Conservation (phyloP, 2,797 vertebrate genomes). For the Zalophus californianus region DNA sequence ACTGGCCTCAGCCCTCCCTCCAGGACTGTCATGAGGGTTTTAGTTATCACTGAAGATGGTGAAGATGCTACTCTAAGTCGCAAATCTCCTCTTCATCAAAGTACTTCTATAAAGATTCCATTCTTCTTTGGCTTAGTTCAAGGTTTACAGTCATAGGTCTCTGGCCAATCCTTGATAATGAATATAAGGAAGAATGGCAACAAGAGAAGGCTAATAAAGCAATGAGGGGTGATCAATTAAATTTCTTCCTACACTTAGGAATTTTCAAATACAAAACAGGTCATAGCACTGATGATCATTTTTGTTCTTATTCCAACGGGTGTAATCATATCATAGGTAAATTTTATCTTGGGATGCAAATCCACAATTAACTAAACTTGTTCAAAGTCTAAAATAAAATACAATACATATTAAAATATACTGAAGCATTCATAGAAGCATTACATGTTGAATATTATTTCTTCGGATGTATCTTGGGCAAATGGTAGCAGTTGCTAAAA, state of each 20-base stretch:
- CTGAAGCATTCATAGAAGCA: not conserved
- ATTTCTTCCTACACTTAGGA: not conserved
- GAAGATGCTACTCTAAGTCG: not conserved
- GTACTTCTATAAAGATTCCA: not conserved
- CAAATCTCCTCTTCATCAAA: not conserved
- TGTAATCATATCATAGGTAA: not conserved
- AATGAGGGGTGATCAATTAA: not conserved
- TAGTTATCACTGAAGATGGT: not conserved
- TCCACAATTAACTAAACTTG: not conserved
- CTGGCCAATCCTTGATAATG: not conserved
- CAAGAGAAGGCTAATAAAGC: not conserved
- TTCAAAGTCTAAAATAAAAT: not conserved
- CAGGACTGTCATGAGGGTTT: not conserved
- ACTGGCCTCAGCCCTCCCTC: not conserved
- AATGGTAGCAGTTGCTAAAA: not conserved
- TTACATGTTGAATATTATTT: not conserved
- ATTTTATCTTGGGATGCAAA: constrained; percentile 19
- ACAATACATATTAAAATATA: not conserved
- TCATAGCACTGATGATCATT: not conserved
- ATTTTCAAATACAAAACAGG: constrained; percentile 10
- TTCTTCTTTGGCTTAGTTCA: not conserved
- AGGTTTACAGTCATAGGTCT: not conserved
- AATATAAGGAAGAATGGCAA: not conserved
- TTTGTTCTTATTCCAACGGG: not conserved
- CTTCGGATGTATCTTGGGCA: not conserved